Base-by-base conservation (phyloP, 2,888 invertebrate genomes). In the Gerris lacustris region DNA sequence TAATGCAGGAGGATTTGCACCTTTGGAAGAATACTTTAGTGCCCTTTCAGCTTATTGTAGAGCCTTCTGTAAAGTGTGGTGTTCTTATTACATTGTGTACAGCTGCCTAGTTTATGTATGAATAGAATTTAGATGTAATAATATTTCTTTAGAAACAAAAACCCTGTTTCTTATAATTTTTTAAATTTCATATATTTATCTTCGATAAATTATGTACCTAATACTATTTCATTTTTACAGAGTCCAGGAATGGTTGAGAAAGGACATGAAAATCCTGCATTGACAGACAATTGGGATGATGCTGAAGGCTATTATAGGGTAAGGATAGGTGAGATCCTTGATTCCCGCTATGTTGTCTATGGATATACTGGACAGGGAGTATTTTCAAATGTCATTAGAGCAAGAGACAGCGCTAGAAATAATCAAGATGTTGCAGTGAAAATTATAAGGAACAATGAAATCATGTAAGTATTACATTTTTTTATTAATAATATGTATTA, bases 261-360 rank as follows among this genome's bases (percentile, higher is more conserved):
- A 76, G 79, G 77, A 6, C 81, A 81, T 72, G 96, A 95, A 80
- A 91, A 93, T 81, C 96, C 96, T 0, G 92, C 92, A 67, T 84
- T 99, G 64, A 96, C 93, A 0, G 99, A 99, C 80, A 99, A 99
- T 80, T 99, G 98, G 98, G 99, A 99, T 79, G 99, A 99, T 82
- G 94, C 96, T 0, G 99, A 99, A 82, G 99, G 99, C 63, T 99
- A 99, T 80, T 99, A 99, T 81, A 85, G 92, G 75, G 96, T 98
- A 9, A 87, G 97, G 67, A 95, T 97, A 76, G 96, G 98, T 1
- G 99, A 99, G 83, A 86, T 88, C 0, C 81, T 98, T 74, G 96
- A 98, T 82, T 87, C 85, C 70, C 86, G 98, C 5, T 99, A 99
- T 80, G 87, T 89, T 66, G 98, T 99, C 2, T 96, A 93, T 81